phyloP scores from a whole-genome alignment of 2,888 invertebrate species.

The Chydorus sphaericus region DNA sequence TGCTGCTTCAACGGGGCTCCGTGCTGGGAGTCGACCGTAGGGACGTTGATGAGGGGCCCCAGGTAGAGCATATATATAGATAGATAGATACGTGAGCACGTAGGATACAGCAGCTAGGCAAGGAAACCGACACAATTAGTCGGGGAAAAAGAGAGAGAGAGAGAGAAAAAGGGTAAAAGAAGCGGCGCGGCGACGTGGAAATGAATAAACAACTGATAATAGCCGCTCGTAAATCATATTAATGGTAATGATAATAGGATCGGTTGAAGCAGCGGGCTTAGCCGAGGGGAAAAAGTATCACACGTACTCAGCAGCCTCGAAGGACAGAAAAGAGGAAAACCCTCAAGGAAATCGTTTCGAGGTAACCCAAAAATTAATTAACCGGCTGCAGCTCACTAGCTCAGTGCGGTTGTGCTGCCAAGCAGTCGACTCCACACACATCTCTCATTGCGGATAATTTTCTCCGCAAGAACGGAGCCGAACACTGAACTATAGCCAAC shows the following conservation, averaged over 20 bases:
- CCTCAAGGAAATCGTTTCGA: too few relatives aligned
- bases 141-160: neutral
- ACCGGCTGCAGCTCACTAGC: too few relatives aligned
- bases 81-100: neutral
- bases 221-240: conserved; percentile 3
- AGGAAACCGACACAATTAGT: neutral
- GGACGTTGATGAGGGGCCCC: neutral
- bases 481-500: too few relatives aligned
- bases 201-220: conserved; percentile 8
- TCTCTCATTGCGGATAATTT: too few relatives aligned
- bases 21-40: neutral
- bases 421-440: too few relatives aligned
- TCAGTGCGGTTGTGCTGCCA: too few relatives aligned
- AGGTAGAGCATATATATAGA: neutral
- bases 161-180: neutral
- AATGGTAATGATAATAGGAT: conserved; percentile 8
- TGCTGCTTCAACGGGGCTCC: too few relatives aligned
- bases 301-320: neutral
- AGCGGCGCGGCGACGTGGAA: neutral
- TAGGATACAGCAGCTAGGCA: neutral
- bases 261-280: conserved; percentile 4
- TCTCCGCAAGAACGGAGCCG: too few relatives aligned
- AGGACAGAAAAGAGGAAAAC: neutral
- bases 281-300: conserved; percentile 3
- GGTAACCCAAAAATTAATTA: conserved; percentile 8